Evolutionary conservation across 2,888 invertebrate genomes (phyloP), one percentile per base, ranked within the genome.

Genomic region (Caenorhabditis sp.): DNA sequence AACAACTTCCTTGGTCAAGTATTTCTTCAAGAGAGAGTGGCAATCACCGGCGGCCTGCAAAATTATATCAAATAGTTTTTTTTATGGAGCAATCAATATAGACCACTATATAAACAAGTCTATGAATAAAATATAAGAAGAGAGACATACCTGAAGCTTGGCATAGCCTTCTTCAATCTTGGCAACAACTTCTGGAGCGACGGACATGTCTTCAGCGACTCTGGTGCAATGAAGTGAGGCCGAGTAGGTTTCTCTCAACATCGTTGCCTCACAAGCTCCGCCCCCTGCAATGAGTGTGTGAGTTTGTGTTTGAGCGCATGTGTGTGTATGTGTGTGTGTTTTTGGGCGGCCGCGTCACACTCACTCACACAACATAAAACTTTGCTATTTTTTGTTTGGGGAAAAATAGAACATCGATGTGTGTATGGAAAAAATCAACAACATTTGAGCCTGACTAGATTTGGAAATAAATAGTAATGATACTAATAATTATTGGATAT

Each of bases 1-100:
- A 90, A 95, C 94, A 74, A 95, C 91, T 68, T 81, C 78, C 91
- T 92, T 93, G 89, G 94, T 93, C 87, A 95, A 92, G 91, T 93
- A 93, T 90, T 96, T 96, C 92, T 96, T 97, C 91, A 97, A 91
- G 90, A 97, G 92, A 74, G 95, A 96, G 91, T 95, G 94, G 89
- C 95, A 95, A 90, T 95, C 93, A 58, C 76, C 63, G 67, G 86
- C 83, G 31, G 69, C 83, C 85, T 86, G 76, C 12, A 81, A 81
- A 1, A 59, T 20, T 56, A 8, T 26, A 23, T 26, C 1, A 23
- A 26, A 27, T 50, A 10, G 23, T 12, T 49, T 61, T 49, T 4
- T 49, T 61, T 50, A n/a, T 52, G 1, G 26, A 56, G 20, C 3
- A 56, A 56, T 14, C 14, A 21, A 56, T 14, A 26, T 5, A 21